Percentiles rank a stretch among this genome's conserved stretches.
Evolutionary conservation across 2,113 vertebrate genomes (phyloP).

Genomic region (Paedocypris sp.): DNA sequence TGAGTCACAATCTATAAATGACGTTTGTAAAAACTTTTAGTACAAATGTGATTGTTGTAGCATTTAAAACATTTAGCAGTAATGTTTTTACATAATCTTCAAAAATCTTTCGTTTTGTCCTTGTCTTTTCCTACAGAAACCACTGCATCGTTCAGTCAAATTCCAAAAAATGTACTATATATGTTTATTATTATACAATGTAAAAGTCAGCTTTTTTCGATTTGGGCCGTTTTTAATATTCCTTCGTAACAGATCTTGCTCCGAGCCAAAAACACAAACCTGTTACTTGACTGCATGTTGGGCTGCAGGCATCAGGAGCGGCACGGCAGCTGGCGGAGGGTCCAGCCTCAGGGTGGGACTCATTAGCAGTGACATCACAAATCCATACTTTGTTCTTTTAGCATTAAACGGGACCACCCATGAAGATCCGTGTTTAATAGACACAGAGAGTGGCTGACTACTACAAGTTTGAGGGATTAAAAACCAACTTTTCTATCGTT

Average conservation of each 20-base stretch:
- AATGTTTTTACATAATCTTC: too few species aligned
- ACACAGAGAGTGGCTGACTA: neutral
- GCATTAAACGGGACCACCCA: conserved; percentile 5
- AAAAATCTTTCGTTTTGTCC: too few species aligned
- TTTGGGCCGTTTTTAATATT: too few species aligned
- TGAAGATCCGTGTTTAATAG: neutral
- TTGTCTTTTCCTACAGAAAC: too few species aligned
- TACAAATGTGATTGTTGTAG: too few species aligned
- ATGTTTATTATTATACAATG: too few species aligned
- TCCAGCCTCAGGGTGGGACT: conserved; percentile 10
- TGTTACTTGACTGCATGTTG: neutral
- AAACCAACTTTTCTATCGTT: neutral
- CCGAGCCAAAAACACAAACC: conserved; percentile 1
- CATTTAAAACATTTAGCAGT: too few species aligned
- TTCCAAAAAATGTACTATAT: too few species aligned
- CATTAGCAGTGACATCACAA: conserved; percentile 12
- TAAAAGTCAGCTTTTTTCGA: too few species aligned
- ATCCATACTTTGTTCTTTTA: conserved; percentile 22
- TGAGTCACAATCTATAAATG: too few species aligned
- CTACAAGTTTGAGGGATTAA: neutral
- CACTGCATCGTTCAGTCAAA: too few species aligned
- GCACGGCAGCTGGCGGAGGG: neutral
- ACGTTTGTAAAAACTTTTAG: too few species aligned
- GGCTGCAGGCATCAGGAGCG: neutral
- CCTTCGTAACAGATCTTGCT: neutral